These are phyloP conservation scores for Limnephilus auricula DNA, from an alignment of 2,888 invertebrate genomes.

Conservation along the genomic window DNA sequence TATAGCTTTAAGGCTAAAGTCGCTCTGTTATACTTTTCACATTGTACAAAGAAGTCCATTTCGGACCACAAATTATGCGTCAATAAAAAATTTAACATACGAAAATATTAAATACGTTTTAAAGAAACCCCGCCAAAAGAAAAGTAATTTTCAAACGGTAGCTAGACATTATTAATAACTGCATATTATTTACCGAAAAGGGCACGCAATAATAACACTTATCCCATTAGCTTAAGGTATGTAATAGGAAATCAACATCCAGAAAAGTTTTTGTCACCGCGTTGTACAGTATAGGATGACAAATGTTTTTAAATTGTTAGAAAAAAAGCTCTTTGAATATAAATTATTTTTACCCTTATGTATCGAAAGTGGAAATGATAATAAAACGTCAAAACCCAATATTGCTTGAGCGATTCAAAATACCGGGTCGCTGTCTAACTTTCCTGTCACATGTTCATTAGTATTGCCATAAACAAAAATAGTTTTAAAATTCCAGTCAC, in stretches of 20 bases:
- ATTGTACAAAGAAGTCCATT: background rate
- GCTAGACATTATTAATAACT: background rate
- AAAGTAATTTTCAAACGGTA: background rate
- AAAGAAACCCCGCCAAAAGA: background rate
- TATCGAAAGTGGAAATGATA: background rate
- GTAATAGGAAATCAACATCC: background rate
- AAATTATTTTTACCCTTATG: background rate
- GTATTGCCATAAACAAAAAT: slow-evolving; percentile 3
- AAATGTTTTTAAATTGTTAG: background rate
- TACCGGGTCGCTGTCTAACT: background rate
- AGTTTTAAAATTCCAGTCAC: background rate
- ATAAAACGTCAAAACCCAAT: background rate
- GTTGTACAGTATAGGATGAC: background rate
- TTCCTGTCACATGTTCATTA: background rate
- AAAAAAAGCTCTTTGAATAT: background rate
- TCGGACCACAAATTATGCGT: background rate
- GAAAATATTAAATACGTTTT: background rate
- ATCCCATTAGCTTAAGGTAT: background rate
- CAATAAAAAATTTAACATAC: background rate
- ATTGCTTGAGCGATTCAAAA: background rate
- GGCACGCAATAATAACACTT: background rate
- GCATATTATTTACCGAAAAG: background rate
- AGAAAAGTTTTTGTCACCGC: background rate
- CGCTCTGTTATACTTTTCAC: background rate
- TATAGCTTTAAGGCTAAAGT: background rate